Evolutionary conservation across 2,113 vertebrate genomes (phyloP), one percentile per base, ranked within the genome.

Genomic region (Syrmaticus mikado): DNA sequence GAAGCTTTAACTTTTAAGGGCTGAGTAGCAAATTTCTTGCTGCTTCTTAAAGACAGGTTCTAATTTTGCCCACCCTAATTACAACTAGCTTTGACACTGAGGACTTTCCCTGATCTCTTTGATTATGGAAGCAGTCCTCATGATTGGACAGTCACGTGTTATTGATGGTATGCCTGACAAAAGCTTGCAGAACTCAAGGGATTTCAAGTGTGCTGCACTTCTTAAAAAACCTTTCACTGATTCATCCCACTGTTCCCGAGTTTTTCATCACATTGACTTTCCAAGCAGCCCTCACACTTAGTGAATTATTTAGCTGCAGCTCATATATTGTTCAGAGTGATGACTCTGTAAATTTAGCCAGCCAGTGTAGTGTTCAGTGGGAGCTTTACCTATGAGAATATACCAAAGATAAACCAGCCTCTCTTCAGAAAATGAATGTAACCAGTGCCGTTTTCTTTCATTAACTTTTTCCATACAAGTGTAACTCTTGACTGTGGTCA

Each of bases 221-320:
- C 64, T 76, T 58, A 32, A 48, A 66, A 83, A 17, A 34, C n/a
- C 10, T n/a, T 58, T 76, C 36, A 27, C n/a, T 48, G 38, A 30
- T 34, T 71, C 61, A 13, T 52, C 17, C 12, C 36, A 75, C 70
- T 19, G 64, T 61, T 72, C 3, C 0, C 36, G 8, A 7, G 12
- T 8, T 19, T 62, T 28, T 36, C 4, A 21, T 65, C 55, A 50
- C 62, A 20, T 38, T 62, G 72, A 41, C 32, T 91, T 89, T 82
- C 36, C 41, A 80, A 24, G 61, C 46, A 72, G 20, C 36, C 12
- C 41, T 58, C 21, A 22, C n/a, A 27, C 57, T 48, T 25, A 9
- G 28, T 86, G 73, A 79, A 76, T 91, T 80, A 83, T 72, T 93
- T 67, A 89, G 11, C n/a, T 83, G 58, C 41, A 52, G 28, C 13